Percentiles rank a stretch among this genome's conserved stretches.
Evolutionary conservation across 2,113 vertebrate species (phyloP).

Genomic region (Mesembrinibis cayennensis): DNA sequence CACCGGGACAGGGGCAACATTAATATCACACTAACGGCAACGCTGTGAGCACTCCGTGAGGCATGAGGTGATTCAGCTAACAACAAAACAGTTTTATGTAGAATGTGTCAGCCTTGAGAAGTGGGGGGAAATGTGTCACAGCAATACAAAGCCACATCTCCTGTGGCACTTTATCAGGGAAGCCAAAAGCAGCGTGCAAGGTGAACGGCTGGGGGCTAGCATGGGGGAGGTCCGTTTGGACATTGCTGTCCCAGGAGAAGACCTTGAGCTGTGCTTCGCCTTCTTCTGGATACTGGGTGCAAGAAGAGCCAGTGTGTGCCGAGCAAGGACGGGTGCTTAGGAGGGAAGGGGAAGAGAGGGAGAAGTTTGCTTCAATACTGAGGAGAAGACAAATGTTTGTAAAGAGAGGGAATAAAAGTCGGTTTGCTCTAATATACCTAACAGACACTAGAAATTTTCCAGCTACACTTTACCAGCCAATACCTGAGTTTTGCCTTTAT

Average conservation of each 20-base stretch:
- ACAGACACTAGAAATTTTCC: background rate
- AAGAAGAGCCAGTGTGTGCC: background rate
- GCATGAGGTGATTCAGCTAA: background rate
- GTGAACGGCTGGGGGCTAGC: background rate
- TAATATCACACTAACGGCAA: background rate
- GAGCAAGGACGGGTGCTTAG: background rate
- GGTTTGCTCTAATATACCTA: background rate
- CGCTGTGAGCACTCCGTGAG: background rate
- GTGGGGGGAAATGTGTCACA: background rate
- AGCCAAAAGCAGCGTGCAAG: background rate
- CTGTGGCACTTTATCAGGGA: background rate
- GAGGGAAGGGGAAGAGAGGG: background rate
- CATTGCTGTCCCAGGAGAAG: background rate
- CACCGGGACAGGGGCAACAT: background rate
- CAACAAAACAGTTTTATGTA: background rate
- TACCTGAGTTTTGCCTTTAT: background rate
- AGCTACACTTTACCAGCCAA: background rate
- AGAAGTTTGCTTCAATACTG: background rate
- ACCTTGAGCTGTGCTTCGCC: background rate
- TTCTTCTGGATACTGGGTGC: background rate
- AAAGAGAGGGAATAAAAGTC: background rate
- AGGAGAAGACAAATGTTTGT: background rate
- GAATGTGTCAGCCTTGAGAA: background rate
- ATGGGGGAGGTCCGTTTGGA: rapidly evolving
- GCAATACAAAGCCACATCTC: background rate